Percentiles rank a stretch among this genome's conserved stretches.
phyloP scores from a whole-genome alignment of 2,888 invertebrate genomes.

The Chouioia cunea region DNA sequence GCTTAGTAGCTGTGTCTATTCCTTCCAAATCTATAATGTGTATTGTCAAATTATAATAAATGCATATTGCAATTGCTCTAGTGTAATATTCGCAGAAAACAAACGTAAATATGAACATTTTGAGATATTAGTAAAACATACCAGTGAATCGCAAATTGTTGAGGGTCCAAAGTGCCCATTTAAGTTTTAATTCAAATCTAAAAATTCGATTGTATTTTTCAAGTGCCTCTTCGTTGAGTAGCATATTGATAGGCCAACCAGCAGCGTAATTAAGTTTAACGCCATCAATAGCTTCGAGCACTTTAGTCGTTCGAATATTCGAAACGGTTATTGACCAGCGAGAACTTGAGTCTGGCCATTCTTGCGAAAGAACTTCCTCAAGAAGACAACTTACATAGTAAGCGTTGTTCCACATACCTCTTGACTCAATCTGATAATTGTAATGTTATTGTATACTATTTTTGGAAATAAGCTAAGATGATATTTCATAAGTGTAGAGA shows the following conservation, averaged over 20 bases:
- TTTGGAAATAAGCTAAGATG: slow-evolving; percentile 24
- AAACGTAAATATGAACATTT: no score
- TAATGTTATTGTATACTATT: slow-evolving; percentile 1
- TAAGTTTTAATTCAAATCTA: slow-evolving; percentile 71
- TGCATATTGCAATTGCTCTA: not conserved
- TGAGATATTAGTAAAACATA: no score
- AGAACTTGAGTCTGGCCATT: slow-evolving; percentile 67
- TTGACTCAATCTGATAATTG: slow-evolving; percentile 67
- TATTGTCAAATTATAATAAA: slow-evolving; percentile 10
- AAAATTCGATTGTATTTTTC: slow-evolving; percentile 68
- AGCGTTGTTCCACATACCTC: slow-evolving; percentile 68
- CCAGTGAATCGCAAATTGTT: slow-evolving; percentile 69
- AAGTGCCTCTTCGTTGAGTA: slow-evolving; percentile 61
- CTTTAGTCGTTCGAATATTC: slow-evolving; percentile 56
- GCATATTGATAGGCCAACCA: slow-evolving; percentile 67
- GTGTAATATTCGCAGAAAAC: not conserved
- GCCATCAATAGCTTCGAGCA: slow-evolving; percentile 60
- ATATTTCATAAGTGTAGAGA: no score
- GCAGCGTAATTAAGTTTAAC: slow-evolving; percentile 63
- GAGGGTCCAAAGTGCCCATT: slow-evolving; percentile 71
- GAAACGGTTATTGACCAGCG: slow-evolving; percentile 63
- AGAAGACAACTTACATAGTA: slow-evolving; percentile 68
- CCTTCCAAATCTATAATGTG: slow-evolving; percentile 36
- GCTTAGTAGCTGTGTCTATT: not conserved
- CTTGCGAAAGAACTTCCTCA: slow-evolving; percentile 68